Conservation (phyloP, 2,888 invertebrate species). For the Lithosia quadra region DNA sequence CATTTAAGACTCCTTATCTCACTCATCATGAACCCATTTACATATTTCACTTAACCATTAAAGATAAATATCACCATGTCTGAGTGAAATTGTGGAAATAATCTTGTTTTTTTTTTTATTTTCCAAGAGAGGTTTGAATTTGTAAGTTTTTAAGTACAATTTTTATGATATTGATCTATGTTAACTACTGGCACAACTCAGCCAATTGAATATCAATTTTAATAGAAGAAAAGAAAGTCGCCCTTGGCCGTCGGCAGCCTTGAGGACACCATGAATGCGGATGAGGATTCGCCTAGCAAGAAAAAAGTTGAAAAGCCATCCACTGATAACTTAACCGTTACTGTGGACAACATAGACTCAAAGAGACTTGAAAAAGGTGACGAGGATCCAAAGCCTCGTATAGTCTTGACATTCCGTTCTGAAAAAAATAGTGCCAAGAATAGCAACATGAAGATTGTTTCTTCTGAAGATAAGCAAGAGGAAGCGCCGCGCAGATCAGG, state of each 20-base stretch:
- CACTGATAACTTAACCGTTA: constrained; percentile 62
- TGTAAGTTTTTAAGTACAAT: neutral
- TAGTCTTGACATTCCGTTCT: constrained; percentile 88
- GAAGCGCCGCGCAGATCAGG: constrained; percentile 74
- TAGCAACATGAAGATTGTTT: constrained; percentile 84
- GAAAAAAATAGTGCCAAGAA: constrained; percentile 86
- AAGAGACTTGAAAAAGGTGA: constrained; percentile 70
- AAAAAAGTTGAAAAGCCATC: constrained; percentile 70
- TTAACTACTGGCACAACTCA: neutral
- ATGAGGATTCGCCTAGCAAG: constrained; percentile 66
- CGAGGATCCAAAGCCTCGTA: constrained; percentile 86
- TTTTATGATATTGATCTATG: neutral
- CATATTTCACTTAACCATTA: neutral
- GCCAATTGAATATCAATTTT: neutral
- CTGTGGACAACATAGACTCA: constrained; percentile 65
- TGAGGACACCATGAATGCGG: constrained; percentile 76
- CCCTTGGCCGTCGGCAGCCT: constrained; percentile 59
- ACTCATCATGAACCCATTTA: constrained; percentile 1
- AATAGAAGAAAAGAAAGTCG: constrained; percentile 35
- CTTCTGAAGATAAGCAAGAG: constrained; percentile 79
- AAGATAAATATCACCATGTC: neutral
- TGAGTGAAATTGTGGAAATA: neutral
- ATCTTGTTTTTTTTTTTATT: neutral
- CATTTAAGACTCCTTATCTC: too few relatives aligned
- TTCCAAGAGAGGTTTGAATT: neutral